Base-by-base conservation (phyloP, 2,888 invertebrate genomes). In the Kryphioiulus occultus region DNA sequence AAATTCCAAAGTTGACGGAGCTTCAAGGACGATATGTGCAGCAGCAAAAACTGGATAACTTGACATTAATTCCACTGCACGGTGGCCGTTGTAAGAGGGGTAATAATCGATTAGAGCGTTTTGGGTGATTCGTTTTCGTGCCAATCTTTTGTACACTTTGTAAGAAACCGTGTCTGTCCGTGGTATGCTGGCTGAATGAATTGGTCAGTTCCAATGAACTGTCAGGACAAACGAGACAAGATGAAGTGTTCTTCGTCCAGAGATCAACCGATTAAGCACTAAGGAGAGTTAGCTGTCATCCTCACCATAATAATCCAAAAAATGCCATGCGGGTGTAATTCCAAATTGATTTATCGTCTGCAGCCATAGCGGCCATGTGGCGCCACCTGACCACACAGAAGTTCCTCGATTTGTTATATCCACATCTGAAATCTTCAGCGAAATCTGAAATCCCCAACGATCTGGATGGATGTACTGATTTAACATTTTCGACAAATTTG, bases 191-290 rank as follows among this genome's bases (percentile, higher is more conserved):
- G 59, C 19, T 59, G 59, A 59, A 59, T 59, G 59, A 59, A 59
- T 59, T 59, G 59, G 59, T 59, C 59, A 59, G 59, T 59, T 59
- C 59, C n/a, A 59, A 59, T 59, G 59, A 59, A 59, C 59, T 59
- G 59, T 59, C 59, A 59, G 59, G 59, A 22, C 59, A 22, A 59
- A 59, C 59, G 59, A 59, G 59, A 59, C 59, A 59, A 59, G 59
- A 59, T 59, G 59, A 59, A 59, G 59, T 59, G 59, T 59, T 22
- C 59, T 59, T 59, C 59, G n/a, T 59, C 59, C 59, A 59, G 22
- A 59, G 59, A 59, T 59, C 59, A 59, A 59, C 59, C 59, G 59
- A 59, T 59, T 59, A 59, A 59, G 59, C 22, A 59, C 59, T 59
- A 59, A 59, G 59, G 59, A 59, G 59, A 59, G 59, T 10, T 59